Evolutionary conservation across 2,113 vertebrate genomes (phyloP).

Genomic region (Sterrhoptilus dennistouni): DNA sequence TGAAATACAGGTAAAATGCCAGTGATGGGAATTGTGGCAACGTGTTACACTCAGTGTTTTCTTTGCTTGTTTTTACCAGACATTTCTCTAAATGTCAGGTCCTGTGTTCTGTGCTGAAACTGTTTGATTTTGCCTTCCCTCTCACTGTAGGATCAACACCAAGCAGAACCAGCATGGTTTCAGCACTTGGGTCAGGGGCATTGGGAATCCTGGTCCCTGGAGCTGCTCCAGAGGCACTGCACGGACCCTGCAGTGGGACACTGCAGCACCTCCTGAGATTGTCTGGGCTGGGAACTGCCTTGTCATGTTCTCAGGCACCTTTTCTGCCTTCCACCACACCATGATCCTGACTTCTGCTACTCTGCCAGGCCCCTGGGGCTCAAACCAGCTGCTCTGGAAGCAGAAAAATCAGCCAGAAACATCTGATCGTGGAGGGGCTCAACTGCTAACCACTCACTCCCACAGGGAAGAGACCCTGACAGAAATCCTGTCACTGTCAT

Average conservation of each 20-base stretch:
- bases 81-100: neutral
- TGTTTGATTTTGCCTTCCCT: neutral
- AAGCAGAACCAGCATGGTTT: neutral
- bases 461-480: neutral
- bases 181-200: neutral
- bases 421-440: fast-evolving
- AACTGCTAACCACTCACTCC: neutral
- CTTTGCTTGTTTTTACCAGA: neutral
- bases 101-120: neutral
- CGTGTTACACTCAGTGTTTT: fast-evolving
- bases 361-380: neutral
- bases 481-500: neutral
- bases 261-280: no score
- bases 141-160: neutral
- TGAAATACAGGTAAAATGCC: neutral
- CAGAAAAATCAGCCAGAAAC: neutral
- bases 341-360: fast-evolving
- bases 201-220: fast-evolving
- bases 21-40: neutral
- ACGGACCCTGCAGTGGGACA: fast-evolving
- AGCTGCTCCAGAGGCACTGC: neutral
- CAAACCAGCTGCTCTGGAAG: neutral
- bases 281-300: neutral
- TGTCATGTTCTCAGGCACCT: neutral
- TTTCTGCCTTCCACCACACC: neutral